Evolutionary conservation across 2,113 vertebrate species (phyloP).

Genomic region (Anolis sagrei): DNA sequence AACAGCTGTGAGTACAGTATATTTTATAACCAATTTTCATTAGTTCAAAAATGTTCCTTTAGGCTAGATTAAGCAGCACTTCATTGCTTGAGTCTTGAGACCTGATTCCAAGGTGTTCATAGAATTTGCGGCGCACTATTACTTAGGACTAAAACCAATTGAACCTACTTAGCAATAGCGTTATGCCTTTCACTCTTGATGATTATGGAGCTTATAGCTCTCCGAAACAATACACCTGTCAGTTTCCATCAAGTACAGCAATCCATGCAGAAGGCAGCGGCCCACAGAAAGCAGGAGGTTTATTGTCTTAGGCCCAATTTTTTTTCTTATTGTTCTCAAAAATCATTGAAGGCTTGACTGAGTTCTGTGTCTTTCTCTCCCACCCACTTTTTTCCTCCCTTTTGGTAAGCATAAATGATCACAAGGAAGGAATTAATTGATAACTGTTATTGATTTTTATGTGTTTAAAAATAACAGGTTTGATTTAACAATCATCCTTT

Average conservation of each 20-base stretch:
- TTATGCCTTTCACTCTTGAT: slow-evolving; percentile 94
- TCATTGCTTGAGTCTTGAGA: slow-evolving; percentile 86
- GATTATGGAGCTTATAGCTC: slow-evolving; percentile 96
- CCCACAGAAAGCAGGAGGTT: slow-evolving; percentile 86
- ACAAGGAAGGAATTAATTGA: slow-evolving; percentile 83
- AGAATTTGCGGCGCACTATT: slow-evolving; percentile 88
- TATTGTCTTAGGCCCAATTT: slow-evolving; percentile 89
- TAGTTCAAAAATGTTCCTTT: slow-evolving; percentile 93
- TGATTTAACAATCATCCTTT: slow-evolving; percentile 75
- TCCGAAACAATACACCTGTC: slow-evolving; percentile 99
- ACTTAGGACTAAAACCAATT: slow-evolving; percentile 99
- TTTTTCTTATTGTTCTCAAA: slow-evolving; percentile 81
- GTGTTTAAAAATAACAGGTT: slow-evolving; percentile 69
- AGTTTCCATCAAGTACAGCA: slow-evolving; percentile 91
- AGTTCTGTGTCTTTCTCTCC: slow-evolving; percentile 70
- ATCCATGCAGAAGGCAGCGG: slow-evolving; percentile 94
- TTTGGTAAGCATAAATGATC: slow-evolving; percentile 74
- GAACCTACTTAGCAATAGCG: slow-evolving; percentile 94
- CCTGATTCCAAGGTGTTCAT: slow-evolving; percentile 92
- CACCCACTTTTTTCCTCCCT: neutral
- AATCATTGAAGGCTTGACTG: slow-evolving; percentile 84
- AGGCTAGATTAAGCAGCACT: slow-evolving; percentile 96
- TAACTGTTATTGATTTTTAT: slow-evolving; percentile 75
- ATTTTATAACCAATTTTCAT: slow-evolving; percentile 99
- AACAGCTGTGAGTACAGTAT: slow-evolving; percentile 96